Evolutionary conservation across 2,797 vertebrate genomes (phyloP), one percentile per base, ranked within the genome.

Genomic region (Apogon hyalosoma): DNA sequence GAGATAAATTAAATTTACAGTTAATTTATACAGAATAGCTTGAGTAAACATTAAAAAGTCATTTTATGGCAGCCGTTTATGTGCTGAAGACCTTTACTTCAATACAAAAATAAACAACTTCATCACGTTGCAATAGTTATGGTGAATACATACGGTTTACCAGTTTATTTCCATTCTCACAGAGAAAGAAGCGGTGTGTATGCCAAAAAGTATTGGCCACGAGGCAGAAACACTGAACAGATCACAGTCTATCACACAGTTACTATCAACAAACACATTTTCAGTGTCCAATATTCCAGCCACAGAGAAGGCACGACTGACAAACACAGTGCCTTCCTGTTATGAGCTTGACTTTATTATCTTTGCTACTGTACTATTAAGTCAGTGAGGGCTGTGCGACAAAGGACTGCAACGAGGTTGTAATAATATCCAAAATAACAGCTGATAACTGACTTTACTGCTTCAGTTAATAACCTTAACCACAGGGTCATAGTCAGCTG

Each of bases 201-300:
- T 13, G 53, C 60, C 69, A 59, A 43, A 15, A 9, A 19, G 42
- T 18, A 6, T 11, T 47, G 16, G 48, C 48, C 18, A 11, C 33
- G 11, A 54, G 33, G 62, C 55, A 48, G 69, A 45, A 56, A 18
- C 38, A 38, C 9, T 7, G 58, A 58, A 41, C n/a, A 39, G 55
- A 52, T 59, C 47, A 40, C 48, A 47, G 45, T 60, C 57, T 47
- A 13, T n/a, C 43, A 38, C 43, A 38, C 15, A 11, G 41, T 18
- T 66, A 6, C 8, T 9, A 51, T 19, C 48, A 50, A 43, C 55
- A 40, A 19, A 61, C 49, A 54, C 31, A 11, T 18, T 41, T 0
- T 47, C 41, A 18, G 33, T 1, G 11, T 1, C 10, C 42, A 8
- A 1, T 7, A 31, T 19, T 42, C 8, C 55, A 46, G 39, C 16